Conservation (phyloP, 2,113 vertebrate species). For the Aramus guarauna region DNA sequence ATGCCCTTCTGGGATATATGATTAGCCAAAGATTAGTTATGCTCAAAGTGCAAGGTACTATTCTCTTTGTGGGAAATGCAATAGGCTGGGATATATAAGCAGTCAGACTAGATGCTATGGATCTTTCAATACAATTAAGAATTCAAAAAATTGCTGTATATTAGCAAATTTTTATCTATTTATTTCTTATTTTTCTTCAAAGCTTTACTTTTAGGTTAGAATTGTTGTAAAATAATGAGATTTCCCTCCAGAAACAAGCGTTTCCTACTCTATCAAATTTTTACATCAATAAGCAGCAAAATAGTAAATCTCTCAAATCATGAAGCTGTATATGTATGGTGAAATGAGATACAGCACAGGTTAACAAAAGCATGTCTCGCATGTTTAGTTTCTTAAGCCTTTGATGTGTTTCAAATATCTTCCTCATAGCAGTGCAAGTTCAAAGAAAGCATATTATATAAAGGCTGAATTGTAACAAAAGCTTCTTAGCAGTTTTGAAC, state of each 20-base stretch:
- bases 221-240: not conserved
- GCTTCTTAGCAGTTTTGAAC: slow-evolving; percentile 52
- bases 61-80: not conserved
- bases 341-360: slow-evolving; percentile 37
- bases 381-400: slow-evolving; percentile 63
- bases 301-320: not conserved
- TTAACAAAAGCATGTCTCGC: slow-evolving; percentile 56
- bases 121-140: not conserved
- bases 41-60: not conserved
- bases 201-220: not conserved
- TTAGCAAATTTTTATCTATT: not conserved
- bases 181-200: not conserved
- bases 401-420: slow-evolving; percentile 70
- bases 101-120: not conserved
- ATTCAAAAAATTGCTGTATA: not conserved
- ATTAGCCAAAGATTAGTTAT: not conserved
- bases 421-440: slow-evolving; percentile 45
- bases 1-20: not conserved
- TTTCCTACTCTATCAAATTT: not conserved
- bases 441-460: slow-evolving; percentile 64
- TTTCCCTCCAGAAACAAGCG: not conserved
- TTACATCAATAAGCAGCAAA: not conserved
- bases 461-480: slow-evolving; percentile 63
- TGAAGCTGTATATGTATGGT: not conserved
- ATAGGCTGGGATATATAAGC: not conserved